Conservation (phyloP, 1,140 invertebrate genomes). For the Drosophila biarmipes region DNA sequence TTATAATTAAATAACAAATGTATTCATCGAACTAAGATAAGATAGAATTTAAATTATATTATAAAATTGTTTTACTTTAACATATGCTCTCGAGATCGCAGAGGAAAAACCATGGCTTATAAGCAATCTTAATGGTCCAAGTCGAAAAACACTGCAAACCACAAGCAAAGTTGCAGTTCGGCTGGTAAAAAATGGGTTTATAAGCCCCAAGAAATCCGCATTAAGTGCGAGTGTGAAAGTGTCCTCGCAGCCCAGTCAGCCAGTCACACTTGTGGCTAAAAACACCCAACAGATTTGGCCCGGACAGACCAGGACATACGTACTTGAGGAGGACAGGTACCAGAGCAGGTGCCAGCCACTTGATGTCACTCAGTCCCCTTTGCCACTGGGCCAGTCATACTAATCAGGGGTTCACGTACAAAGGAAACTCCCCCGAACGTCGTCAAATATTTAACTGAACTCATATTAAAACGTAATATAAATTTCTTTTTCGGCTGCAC, state of each 20-base stretch:
- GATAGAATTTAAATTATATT: no score
- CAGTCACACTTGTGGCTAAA: conserved; percentile 42
- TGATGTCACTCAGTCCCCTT: conserved; percentile 31
- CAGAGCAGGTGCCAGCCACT: conserved; percentile 19
- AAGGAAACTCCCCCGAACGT: neutral
- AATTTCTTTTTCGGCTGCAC: conserved; percentile 56
- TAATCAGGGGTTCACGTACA: conserved; percentile 13
- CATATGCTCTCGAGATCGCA: neutral
- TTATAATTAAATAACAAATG: no score
- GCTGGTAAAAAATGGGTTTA: conserved; percentile 49
- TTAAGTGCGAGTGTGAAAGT: conserved; percentile 43
- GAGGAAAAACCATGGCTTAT: neutral
- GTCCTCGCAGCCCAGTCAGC: conserved; percentile 27
- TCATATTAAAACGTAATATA: conserved; percentile 64
- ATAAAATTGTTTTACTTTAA: neutral
- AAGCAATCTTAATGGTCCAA: conserved; percentile 4
- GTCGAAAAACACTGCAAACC: conserved; percentile 1
- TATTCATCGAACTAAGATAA: no score
- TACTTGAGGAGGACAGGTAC: conserved; percentile 15
- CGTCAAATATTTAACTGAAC: conserved; percentile 61
- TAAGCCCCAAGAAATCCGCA: conserved; percentile 67
- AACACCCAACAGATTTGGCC: conserved; percentile 36
- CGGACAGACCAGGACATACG: neutral
- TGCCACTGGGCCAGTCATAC: conserved; percentile 10
- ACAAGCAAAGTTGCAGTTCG: conserved; percentile 27